phyloP scores from a whole-genome alignment of 2,797 vertebrate genomes.

The Myioborus miniatus region DNA sequence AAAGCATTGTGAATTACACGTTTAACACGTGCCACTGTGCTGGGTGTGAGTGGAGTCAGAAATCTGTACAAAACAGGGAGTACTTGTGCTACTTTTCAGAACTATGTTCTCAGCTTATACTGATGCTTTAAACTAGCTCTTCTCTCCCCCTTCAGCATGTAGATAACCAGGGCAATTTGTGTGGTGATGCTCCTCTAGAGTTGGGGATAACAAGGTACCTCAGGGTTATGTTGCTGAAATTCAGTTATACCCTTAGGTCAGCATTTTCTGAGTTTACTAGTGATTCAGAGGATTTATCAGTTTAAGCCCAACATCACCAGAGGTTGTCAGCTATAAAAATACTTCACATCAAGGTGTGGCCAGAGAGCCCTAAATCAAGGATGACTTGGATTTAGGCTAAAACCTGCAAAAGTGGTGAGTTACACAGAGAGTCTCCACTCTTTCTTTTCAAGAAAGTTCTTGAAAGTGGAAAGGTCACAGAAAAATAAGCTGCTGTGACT shows the following conservation, averaged over 20 bases:
- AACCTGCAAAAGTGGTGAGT: background rate
- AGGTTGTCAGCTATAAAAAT: background rate
- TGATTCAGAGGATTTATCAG: background rate
- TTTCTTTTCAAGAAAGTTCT: background rate
- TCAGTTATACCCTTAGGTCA: background rate
- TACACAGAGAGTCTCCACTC: background rate
- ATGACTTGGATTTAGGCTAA: background rate
- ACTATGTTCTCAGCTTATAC: background rate
- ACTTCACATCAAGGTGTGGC: background rate
- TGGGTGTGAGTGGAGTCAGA: background rate
- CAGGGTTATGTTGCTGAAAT: background rate
- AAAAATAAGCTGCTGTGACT: background rate
- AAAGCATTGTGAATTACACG: background rate
- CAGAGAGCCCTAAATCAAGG: background rate
- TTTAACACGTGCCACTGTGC: rapidly evolving
- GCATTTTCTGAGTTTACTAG: background rate
- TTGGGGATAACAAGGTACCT: background rate
- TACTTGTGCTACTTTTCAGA: background rate
- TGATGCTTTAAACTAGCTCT: background rate
- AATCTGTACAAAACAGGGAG: background rate
- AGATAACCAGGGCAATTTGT: background rate
- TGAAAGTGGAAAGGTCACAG: background rate
- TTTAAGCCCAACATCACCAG: background rate
- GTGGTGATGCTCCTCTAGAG: background rate
- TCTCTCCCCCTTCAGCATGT: rapidly evolving